Conservation (phyloP, 1,140 invertebrate species). For the Anastrepha ludens region DNA sequence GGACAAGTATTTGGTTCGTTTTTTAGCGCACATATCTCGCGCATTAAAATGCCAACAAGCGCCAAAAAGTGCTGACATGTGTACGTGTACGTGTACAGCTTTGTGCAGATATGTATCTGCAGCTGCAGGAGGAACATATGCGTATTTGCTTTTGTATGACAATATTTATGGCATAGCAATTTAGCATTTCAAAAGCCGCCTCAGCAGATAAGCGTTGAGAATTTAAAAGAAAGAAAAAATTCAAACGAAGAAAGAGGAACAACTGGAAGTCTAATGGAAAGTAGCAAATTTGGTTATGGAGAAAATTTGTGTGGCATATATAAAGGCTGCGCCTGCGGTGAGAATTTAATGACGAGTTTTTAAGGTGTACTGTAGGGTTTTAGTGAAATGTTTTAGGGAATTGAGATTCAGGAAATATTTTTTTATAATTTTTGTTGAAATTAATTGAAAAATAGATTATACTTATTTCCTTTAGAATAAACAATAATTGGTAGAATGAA, state of each 20-base stretch:
- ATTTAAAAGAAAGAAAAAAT: neutral
- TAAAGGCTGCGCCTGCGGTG: too few relatives aligned
- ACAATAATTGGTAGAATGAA: too few relatives aligned
- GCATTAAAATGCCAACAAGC: neutral
- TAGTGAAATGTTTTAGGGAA: too few relatives aligned
- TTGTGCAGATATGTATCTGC: too few relatives aligned
- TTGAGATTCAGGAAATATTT: too few relatives aligned
- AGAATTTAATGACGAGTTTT: too few relatives aligned
- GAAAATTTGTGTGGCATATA: neutral
- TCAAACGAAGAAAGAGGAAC: neutral
- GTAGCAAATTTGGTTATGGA: neutral
- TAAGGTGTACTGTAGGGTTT: too few relatives aligned
- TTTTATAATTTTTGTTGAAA: too few relatives aligned
- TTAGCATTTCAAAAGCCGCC: neutral
- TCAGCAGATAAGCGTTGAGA: neutral
- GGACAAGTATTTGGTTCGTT: neutral
- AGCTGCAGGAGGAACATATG: neutral
- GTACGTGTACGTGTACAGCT: neutral
- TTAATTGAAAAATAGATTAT: too few relatives aligned
- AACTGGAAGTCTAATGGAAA: neutral
- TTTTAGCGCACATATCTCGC: neutral
- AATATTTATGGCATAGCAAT: constrained; percentile 21
- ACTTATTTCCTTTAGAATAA: too few relatives aligned
- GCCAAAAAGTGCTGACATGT: constrained; percentile 1
- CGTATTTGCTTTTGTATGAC: constrained; percentile 8